Evolutionary conservation across 2,888 invertebrate species (phyloP).

Genomic region (Willowsia nigromaculata): DNA sequence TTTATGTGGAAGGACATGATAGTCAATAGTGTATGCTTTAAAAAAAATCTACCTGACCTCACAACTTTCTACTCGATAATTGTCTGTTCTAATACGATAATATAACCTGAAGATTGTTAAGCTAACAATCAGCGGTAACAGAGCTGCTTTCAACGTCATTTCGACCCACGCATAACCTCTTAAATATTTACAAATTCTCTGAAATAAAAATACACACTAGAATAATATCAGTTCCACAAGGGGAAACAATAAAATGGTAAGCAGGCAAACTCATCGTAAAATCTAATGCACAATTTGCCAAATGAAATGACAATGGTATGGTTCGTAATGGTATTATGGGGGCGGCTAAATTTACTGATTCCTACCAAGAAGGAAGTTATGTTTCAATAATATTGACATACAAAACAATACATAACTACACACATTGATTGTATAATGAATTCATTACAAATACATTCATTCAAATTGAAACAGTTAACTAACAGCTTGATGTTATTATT

Average conservation of each 20-base stretch:
- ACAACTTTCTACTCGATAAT: not conserved
- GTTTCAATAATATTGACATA: too few relatives aligned
- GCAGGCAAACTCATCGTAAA: too few relatives aligned
- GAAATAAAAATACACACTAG: not conserved
- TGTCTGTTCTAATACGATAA: not conserved
- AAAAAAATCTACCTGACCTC: too few relatives aligned
- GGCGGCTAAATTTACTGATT: too few relatives aligned
- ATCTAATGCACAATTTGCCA: too few relatives aligned
- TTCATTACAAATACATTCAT: not conserved
- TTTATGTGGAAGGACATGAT: not conserved
- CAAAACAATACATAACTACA: not conserved
- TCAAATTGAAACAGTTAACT: constrained; percentile 32
- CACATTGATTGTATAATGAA: not conserved
- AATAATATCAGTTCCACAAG: too few relatives aligned
- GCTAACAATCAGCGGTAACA: not conserved
- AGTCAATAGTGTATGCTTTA: not conserved
- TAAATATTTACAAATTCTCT: not conserved
- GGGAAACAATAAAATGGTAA: too few relatives aligned
- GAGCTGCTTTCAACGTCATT: not conserved
- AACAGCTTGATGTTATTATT: constrained; percentile 43
- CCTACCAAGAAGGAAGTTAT: too few relatives aligned
- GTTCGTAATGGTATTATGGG: too few relatives aligned
- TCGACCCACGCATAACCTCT: not conserved
- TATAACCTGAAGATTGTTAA: not conserved
- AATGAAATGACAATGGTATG: too few relatives aligned